Evolutionary conservation across 2,888 invertebrate species (phyloP).

Genomic region (Tholera decimalis): DNA sequence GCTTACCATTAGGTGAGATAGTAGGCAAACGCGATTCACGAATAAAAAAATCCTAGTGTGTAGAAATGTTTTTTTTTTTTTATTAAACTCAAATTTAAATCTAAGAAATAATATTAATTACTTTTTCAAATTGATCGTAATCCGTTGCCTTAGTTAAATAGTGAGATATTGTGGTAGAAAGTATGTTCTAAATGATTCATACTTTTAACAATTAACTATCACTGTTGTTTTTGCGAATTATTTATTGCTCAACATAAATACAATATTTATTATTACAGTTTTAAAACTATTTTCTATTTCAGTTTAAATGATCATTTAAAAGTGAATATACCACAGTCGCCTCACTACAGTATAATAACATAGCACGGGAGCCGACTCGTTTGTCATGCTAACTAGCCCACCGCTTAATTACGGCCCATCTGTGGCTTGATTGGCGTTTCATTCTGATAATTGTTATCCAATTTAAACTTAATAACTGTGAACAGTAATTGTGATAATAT

Average conservation of each 20-base stretch:
- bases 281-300: background rate
- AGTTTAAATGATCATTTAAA: constrained; percentile 17
- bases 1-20: too few relatives aligned
- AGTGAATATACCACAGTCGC: constrained; percentile 36
- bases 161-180: too few relatives aligned
- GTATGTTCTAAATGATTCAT: too few relatives aligned
- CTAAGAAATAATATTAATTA: background rate
- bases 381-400: constrained; percentile 81
- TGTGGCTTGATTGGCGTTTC: constrained; percentile 79
- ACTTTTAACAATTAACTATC: too few relatives aligned
- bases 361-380: constrained; percentile 68
- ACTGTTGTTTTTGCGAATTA: too few relatives aligned
- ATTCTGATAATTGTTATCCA: constrained; percentile 78
- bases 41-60: too few relatives aligned
- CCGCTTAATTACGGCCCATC: constrained; percentile 78
- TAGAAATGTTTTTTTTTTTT: too few relatives aligned
- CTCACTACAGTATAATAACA: constrained; percentile 68
- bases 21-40: too few relatives aligned
- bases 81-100: too few relatives aligned
- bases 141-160: too few relatives aligned
- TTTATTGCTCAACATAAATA: too few relatives aligned
- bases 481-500: constrained; percentile 62
- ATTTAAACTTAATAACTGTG: constrained; percentile 76
- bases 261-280: too few relatives aligned
- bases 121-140: background rate